Evolutionary conservation across 2,888 invertebrate genomes (phyloP), one percentile per base, ranked within the genome.

Genomic region (Drosophila greeni): DNA sequence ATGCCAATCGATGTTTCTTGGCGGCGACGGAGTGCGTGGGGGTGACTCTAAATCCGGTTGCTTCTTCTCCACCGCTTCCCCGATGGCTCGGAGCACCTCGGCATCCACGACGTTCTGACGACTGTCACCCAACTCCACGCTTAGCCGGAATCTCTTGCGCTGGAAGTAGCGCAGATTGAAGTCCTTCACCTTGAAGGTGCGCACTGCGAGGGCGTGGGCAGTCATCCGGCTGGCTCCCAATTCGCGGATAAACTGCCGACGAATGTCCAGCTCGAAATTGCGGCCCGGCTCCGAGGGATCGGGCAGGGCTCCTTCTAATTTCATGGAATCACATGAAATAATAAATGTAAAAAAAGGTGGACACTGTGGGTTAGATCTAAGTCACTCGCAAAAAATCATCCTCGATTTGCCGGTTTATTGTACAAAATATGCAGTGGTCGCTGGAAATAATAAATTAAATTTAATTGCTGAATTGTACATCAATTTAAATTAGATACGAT

Each of bases 1-100:
- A 57, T 69, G 58, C 75, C 77, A 80, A 48, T 77, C 47, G 6
- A 79, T 71, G 39, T 77, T 52, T 20, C 65, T 53, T 7, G 82
- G 75, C 7, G 79, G 75, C 16, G 76, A 55, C n/a, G 73, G 70
- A 5, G 82, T 70, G 5, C 33, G 45, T 1, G 70, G 66, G 0
- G 49, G 59, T 11, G 48, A 39, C n/a, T 18, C 34, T n/a, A 7
- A 20, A 2, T 33, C 23, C 14, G 47, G 20, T 2, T 48, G 16
- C 5, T 23, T 20, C 7, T 26, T n/a, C 14, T 70, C 61, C 8
- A 77, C 24, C 12, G 66, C 39, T 0, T 47, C 23, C 2, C 9
- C 36, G n/a, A 77, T 64, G 36, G 74, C 37, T 1, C 45, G 26
- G 8, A 59, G 20, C 45, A 76, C 60, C 33, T 49, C 33, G 8